These are phyloP conservation scores for Nesometra sesokonis DNA, from an alignment of 35 echinoderm and acorn worm species.

Conservation along the genomic window DNA sequence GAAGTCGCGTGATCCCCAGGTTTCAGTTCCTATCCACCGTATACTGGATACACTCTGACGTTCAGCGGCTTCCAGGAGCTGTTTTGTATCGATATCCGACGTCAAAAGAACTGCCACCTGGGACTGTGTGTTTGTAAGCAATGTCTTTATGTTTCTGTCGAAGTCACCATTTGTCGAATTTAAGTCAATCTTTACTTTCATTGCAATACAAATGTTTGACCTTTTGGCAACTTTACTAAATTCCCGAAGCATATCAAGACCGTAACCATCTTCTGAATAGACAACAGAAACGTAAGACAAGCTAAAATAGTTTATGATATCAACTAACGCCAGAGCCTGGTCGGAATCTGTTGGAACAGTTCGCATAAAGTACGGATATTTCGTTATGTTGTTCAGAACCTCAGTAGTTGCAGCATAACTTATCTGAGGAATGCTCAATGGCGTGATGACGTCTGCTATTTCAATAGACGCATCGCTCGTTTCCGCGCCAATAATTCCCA, in stretches of 20 bases:
- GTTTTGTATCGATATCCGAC: slow-evolving; percentile 48
- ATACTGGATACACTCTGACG: slow-evolving; percentile 32
- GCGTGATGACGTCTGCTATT: slow-evolving; percentile 46
- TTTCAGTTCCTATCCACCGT: slow-evolving; percentile 80
- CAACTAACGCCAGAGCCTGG: slow-evolving; percentile 48
- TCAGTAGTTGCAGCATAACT: slow-evolving; percentile 61
- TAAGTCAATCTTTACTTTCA: slow-evolving; percentile 31
- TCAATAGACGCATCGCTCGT: slow-evolving; percentile 60
- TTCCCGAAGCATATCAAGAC: slow-evolving; percentile 45
- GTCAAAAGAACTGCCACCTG: slow-evolving; percentile 66
- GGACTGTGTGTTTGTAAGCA: slow-evolving; percentile 42
- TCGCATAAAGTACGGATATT: slow-evolving; percentile 59
- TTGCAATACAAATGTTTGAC: slow-evolving; percentile 56
- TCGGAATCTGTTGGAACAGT: slow-evolving; percentile 72
- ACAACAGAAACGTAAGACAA: slow-evolving; percentile 83
- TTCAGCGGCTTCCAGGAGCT: slow-evolving; percentile 58
- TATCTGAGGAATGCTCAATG: slow-evolving; percentile 41
- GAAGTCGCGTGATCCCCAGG: slow-evolving; percentile 70
- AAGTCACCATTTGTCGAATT: neutral
- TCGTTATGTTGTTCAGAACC: slow-evolving; percentile 22
- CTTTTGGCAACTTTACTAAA: slow-evolving; percentile 11
- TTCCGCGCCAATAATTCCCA: slow-evolving; percentile 75
- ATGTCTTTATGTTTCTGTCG: slow-evolving; percentile 11
- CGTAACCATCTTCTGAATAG: slow-evolving; percentile 67
- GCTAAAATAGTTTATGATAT: slow-evolving; percentile 26